Evolutionary conservation across 2,797 vertebrate species (phyloP), one percentile per base, ranked within the genome.

Genomic region (Lacerta bilineata): DNA sequence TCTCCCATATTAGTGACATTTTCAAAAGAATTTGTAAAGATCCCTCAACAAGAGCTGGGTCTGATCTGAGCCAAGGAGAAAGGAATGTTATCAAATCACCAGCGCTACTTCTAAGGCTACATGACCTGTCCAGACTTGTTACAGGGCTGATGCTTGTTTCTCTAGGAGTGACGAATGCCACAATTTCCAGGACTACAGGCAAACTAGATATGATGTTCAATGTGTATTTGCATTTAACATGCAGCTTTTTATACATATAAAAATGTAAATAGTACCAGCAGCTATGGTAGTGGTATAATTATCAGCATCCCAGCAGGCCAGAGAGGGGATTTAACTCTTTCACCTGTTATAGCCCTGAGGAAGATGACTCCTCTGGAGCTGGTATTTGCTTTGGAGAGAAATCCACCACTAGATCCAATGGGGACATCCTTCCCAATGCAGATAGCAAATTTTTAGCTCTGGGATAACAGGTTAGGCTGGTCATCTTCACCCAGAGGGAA

Each of bases 11-110:
- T 91, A 85, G 87, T 88, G 79, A 88, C 81, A 66, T 23, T 64
- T 85, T 66, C 13, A 83, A 88, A 93, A 25, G 46, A 88, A 66
- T 88, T 88, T 91, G 61, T 74, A 80, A n/a, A 43, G 66, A 90
- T 87, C 27, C 55, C 25, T 27, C 10, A 91, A 50, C n/a, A 8
- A 0, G 83, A 33, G 4, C 0, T 75, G 88, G 76, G 72, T 84
- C 78, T 83, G 59, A 82, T 88, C 76, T 80, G 9, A 87, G 69
- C 50, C 17, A 68, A 80, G 1, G 46, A 41, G 27, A 84, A 83
- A 87, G 72, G 72, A 85, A 80, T 80, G 66, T 43, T 87, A 25
- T 46, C 50, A 83, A 50, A 69, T 87, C 33, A 78, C 81, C 75
- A 81, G 29, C 81, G 41, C 23, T 66, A 50, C 83, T 74, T 80